Evolutionary conservation across 2,113 vertebrate species (phyloP).

Genomic region (Scytalopus superciliaris): DNA sequence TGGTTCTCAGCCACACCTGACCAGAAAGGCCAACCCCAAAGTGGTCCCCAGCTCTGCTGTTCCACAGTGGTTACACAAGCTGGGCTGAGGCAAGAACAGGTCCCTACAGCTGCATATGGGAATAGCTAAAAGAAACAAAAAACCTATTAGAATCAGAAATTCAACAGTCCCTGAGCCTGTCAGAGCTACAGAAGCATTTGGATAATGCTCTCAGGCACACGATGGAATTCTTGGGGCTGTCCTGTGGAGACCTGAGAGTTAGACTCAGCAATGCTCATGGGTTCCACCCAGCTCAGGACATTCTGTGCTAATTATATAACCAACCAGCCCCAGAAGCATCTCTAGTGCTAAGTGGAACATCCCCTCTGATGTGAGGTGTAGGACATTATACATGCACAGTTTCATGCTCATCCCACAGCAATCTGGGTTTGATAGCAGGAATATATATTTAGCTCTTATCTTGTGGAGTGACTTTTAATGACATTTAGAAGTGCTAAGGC

Average conservation of each 20-base stretch:
- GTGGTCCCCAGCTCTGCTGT: background rate
- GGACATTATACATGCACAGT: background rate
- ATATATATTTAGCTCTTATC: background rate
- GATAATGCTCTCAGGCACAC: background rate
- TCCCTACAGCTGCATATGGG: background rate
- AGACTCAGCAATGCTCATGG: accelerated
- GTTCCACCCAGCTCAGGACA: background rate
- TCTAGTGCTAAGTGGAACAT: background rate
- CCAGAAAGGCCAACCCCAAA: background rate
- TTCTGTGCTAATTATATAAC: background rate
- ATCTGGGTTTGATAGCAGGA: background rate
- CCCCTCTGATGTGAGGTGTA: background rate
- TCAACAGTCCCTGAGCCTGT: background rate
- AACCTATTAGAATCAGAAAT: background rate
- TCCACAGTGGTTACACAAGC: accelerated
- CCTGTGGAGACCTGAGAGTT: background rate
- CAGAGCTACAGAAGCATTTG: background rate
- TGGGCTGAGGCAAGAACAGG: background rate
- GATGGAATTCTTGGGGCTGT: background rate
- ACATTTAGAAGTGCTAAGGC: slow-evolving; percentile 11
- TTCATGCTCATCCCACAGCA: background rate
- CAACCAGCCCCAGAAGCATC: background rate
- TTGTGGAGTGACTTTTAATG: slow-evolving; percentile 44
- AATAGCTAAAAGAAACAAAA: background rate
- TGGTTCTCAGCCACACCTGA: background rate